Conservation (phyloP, 35 echinoderm and acorn worm genomes). For the Lytechinus variegatus region DNA sequence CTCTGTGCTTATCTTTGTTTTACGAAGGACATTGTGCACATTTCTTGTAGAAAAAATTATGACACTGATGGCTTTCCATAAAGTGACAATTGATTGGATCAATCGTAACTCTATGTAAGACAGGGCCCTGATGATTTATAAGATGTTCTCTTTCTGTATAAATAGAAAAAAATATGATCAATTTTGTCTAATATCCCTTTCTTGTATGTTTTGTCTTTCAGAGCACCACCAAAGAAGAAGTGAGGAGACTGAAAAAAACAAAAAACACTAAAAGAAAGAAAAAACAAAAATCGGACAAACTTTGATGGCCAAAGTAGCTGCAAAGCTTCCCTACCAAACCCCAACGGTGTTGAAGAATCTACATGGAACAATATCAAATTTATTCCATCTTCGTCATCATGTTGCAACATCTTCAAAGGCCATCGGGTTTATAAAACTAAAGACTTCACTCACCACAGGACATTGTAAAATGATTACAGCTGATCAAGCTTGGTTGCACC, state of each 20-base stretch:
- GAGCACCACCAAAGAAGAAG: constrained; percentile 73
- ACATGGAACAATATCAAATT: no score
- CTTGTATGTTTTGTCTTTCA: constrained; percentile 41
- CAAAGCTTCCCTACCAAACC: neutral
- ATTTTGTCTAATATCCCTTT: neutral
- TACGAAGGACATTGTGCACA: no score
- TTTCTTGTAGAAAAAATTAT: no score
- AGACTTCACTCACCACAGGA: neutral
- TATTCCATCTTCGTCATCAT: neutral
- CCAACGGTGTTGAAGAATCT: neutral
- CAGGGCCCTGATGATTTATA: no score
- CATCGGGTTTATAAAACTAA: neutral
- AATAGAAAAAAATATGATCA: no score
- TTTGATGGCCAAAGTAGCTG: neutral
- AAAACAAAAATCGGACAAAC: neutral
- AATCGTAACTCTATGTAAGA: no score
- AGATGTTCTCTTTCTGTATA: no score
- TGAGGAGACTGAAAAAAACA: constrained; percentile 30
- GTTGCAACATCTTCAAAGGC: neutral
- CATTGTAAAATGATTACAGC: no score
- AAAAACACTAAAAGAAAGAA: neutral
- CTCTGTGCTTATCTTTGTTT: no score
- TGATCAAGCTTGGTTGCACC: no score
- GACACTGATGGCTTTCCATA: no score
- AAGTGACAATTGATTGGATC: no score